phyloP scores from a whole-genome alignment of 2,888 invertebrate genomes.

The Mactromeris polynyma region DNA sequence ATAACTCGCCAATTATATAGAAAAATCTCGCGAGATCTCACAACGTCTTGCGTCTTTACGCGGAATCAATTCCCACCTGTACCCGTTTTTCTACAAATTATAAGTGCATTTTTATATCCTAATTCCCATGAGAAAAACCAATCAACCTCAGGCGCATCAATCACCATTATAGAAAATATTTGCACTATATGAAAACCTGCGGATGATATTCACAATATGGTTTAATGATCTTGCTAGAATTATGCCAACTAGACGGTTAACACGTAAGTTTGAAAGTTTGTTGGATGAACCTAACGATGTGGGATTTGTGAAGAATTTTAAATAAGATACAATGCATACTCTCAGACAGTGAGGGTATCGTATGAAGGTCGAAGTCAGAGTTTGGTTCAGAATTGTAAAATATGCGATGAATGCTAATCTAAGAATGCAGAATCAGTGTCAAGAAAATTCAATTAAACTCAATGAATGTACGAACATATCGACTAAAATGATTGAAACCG shows the following conservation, averaged over 20 bases:
- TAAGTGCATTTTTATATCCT: slow-evolving; percentile 6
- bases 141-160: slow-evolving; percentile 2
- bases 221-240: slow-evolving; percentile 8
- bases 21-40: neutral
- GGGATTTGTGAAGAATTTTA: neutral
- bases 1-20: neutral
- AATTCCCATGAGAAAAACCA: neutral
- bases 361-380: too few species aligned
- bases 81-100: neutral
- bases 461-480: too few species aligned
- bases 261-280: neutral
- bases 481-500: too few species aligned
- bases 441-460: too few species aligned
- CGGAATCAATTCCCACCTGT: neutral
- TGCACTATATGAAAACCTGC: neutral
- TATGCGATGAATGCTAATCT: too few species aligned
- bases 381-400: too few species aligned
- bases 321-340: neutral
- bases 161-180: neutral
- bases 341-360: neutral
- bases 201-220: neutral
- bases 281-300: neutral
- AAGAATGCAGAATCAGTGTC: too few species aligned
- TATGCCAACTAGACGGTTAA: slow-evolving; percentile 1
- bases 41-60: neutral